Evolutionary conservation across 2,797 vertebrate genomes (phyloP), one percentile per base, ranked within the genome.

Genomic region (Clarias pachynema): DNA sequence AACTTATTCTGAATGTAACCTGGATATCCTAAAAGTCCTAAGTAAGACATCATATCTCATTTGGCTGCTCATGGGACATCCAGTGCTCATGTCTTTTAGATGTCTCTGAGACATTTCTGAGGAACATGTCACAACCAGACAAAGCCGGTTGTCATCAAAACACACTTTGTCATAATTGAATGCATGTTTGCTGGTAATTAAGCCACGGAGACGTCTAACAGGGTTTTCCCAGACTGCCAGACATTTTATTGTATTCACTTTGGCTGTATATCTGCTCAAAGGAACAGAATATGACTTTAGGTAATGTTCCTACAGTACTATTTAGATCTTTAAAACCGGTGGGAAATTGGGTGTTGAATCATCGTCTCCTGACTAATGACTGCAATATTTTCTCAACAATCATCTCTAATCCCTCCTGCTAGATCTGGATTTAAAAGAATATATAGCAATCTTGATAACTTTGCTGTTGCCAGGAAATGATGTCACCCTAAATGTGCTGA

Each of bases 401-500:
- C 5, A 73, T n/a, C 12, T 73, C n/a, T 44, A 44, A 72, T 26
- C 3, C n/a, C 1, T 15, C 4, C n/a, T 53, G 15, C 7, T 18
- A 29, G n/a, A 73, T 16, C 37, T 24, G 18, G 3, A 20, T 75
- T 10, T 10, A 18, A 53, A 53, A 53, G 2, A 49, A 53, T 53
- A 53, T 3, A 16, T 15, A 59, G 53, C 29, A 77, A 56, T 75
- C 1, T 22, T 59, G 18, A 34, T 77, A 24, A 24, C 1, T 37
- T 60, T 78, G 6, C 22, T 24, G 57, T 62, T 60, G 31, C 31
- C 31, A 62, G 75, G 57, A 78, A 60, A 78, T 78, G n/a, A n/a
- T 78, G 4, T 18, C 29, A 37, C 57, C 10, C 12, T 22, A n/a
- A 40, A 78, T 10, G 5, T 2, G 31, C 4, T 59, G 8, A 56